Evolutionary conservation across 2,797 vertebrate species (phyloP), one percentile per base, ranked within the genome.

Genomic region (Meda fulgida): DNA sequence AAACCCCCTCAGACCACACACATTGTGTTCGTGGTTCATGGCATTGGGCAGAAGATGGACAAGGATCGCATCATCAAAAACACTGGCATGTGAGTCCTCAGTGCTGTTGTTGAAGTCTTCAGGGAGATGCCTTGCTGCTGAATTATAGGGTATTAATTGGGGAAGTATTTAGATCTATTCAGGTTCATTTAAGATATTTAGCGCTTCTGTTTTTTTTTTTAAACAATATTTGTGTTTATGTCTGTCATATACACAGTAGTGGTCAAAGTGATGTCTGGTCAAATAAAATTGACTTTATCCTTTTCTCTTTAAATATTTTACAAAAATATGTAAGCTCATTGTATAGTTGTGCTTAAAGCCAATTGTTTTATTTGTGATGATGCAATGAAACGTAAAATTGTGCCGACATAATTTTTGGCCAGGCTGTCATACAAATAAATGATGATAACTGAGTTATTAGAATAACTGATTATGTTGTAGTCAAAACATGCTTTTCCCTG

Each of bases 41-140:
- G 98, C 40, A 99, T 99, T 81, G 98, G 98, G 70, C 98, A 99
- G 95, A 99, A 99, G 93, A 99, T 99, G 98, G 98, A 99, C 94
- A 97, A 99, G 94, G 97, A 97, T 21, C 97, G 98, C 92, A 99
- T 99, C 88, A 99, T 99, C 89, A 99, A 98, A 95, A 99, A 99
- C 92, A 99, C 98, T 43, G 97, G 96, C 91, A 98, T 98, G 98
- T 99, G 92, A 99, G 98, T 97, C 83, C 26, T 31, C 40, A 34
- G 18, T 16, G n/a, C 34, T 58, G 48, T 58, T 80, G 2, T 5
- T 71, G 14, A 19, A 34, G 55, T 21, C 23, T 19, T 76, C 70
- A 29, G 0, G 19, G 16, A 48, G 16, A 72, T 3, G 7, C 26
- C 16, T 26, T 19, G 34, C 14, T 72, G 18, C 13, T 51, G 4